Percentiles rank a stretch among this genome's conserved stretches.
Evolutionary conservation across 2,888 invertebrate genomes (phyloP).

Genomic region (Coelinius sp.): DNA sequence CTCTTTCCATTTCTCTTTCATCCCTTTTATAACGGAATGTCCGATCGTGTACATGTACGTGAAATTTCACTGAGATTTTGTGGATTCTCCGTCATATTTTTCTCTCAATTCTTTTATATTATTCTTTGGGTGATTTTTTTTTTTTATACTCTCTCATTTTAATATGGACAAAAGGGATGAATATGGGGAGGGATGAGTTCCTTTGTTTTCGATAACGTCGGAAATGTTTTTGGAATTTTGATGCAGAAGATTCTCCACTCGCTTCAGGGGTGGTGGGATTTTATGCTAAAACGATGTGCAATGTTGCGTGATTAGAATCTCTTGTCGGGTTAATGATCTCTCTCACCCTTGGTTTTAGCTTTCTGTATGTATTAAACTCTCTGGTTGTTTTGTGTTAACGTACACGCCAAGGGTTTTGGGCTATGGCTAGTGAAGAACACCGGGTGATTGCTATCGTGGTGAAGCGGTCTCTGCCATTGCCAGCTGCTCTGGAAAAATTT

Average conservation of each 20-base stretch:
- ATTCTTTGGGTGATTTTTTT: neutral
- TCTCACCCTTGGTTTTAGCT: constrained; percentile 8
- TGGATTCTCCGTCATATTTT: neutral
- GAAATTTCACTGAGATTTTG: constrained; percentile 15
- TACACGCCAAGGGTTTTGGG: constrained; percentile 6
- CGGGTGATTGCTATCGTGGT: constrained; percentile 34
- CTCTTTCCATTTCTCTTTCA: neutral
- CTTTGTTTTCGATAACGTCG: neutral
- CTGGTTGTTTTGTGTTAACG: constrained; percentile 16
- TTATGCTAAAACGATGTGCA: constrained; percentile 43
- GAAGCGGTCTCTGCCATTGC: constrained; percentile 28
- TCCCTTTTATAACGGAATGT: neutral
- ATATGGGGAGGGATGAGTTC: neutral
- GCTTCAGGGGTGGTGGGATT: constrained; percentile 13
- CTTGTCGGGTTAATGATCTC: constrained; percentile 44
- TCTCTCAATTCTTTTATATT: neutral
- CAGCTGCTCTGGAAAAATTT: constrained; percentile 34
- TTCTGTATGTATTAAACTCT: neutral
- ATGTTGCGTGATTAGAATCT: constrained; percentile 43
- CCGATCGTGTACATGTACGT: neutral
- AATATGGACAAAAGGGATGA: neutral
- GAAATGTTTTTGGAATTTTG: neutral
- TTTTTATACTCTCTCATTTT: neutral
- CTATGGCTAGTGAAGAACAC: constrained; percentile 28
- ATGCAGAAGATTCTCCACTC: neutral